Percentiles rank a stretch among this genome's conserved stretches.
These are phyloP conservation scores for Mythimna ferrago DNA, from an alignment of 2,888 invertebrate species.

Conservation along the genomic window DNA sequence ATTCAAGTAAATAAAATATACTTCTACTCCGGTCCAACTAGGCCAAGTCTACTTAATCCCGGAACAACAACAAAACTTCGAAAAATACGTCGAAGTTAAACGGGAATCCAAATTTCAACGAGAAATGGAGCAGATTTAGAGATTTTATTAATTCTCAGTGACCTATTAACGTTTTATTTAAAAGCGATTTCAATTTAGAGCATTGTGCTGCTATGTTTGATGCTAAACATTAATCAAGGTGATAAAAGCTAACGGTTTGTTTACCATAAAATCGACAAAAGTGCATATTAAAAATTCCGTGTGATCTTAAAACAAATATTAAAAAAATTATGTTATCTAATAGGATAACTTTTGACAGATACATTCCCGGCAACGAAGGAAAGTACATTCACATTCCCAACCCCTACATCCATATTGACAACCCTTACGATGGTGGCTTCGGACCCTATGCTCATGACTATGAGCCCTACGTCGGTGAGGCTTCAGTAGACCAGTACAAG, in stretches of 20 bases:
- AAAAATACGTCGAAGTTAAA: constrained; percentile 49
- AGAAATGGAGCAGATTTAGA: constrained; percentile 42
- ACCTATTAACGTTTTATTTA: constrained; percentile 32
- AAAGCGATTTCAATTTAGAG: constrained; percentile 17
- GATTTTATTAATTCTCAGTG: constrained; percentile 25
- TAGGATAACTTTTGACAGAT: constrained; percentile 72
- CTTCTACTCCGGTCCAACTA: constrained; percentile 36
- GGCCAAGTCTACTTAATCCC: constrained; percentile 50
- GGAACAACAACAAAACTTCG: constrained; percentile 51
- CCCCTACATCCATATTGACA: constrained; percentile 89
- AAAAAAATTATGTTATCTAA: constrained; percentile 12
- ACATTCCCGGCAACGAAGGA: constrained; percentile 87
- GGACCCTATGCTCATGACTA: constrained; percentile 86
- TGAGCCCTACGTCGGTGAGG: constrained; percentile 88
- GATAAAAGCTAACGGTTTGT: constrained; percentile 34
- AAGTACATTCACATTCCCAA: constrained; percentile 89
- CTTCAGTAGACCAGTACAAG: constrained; percentile 82
- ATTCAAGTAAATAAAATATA: constrained; percentile 48
- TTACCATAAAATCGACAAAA: constrained; percentile 20
- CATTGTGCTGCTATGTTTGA: constrained; percentile 10
- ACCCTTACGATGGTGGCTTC: constrained; percentile 86
- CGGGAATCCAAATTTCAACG: constrained; percentile 43
- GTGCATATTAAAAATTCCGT: constrained; percentile 5
- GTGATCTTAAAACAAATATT: constrained; percentile 12
- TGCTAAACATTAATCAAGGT: constrained; percentile 13